Base-by-base conservation (phyloP, 2,797 vertebrate species). In the Hoplostethus mediterraneus region DNA sequence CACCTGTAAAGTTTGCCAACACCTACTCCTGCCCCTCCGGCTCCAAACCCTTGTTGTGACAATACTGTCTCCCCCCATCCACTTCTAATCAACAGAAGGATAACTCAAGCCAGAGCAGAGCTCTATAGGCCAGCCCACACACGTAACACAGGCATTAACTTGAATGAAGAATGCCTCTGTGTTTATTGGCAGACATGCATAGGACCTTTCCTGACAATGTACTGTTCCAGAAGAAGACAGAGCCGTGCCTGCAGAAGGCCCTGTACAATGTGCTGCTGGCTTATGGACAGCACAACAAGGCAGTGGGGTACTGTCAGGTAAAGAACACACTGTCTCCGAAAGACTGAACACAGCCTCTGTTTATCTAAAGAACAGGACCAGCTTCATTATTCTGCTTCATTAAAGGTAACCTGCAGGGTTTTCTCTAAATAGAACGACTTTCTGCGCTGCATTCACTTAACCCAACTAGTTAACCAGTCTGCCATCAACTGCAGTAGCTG, bases 171-270 rank as follows among this genome's bases (percentile, higher is more conserved):
- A 40, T 33, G 44, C 1, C 14, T 54, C 6, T 52, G n/a, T 70
- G 58, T 58, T 60, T 63, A 2, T 70, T 55, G 55, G 10, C 82
- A 99, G 98, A 99, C 77, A 92, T 99, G 90, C 96, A 98, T 77
- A 94, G 98, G 91, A 99, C 97, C 25, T 99, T 99, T 89, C 98
- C 98, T 1, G 96, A 99, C 91, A 99, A 99, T 8, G 85, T 98
- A 76, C 93, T 94, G 59, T 99, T 99, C 92, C 93, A 85, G 66
- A 95, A 86, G 84, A 92, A 83, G 0, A 94, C 95, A 0, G 94
- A 97, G 12, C 93, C 95, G 0, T 95, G 96, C 82, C 93, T 99
- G 80, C 96, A 97, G 84, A 91, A 81, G 1, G 52, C 93, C 0
- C 92, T 99, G 80, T 96, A 93, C 91, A 97, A 97, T 0, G 95